Conservation (phyloP, 1,140 invertebrate genomes). For the Mizuhopecten yessoensis region DNA sequence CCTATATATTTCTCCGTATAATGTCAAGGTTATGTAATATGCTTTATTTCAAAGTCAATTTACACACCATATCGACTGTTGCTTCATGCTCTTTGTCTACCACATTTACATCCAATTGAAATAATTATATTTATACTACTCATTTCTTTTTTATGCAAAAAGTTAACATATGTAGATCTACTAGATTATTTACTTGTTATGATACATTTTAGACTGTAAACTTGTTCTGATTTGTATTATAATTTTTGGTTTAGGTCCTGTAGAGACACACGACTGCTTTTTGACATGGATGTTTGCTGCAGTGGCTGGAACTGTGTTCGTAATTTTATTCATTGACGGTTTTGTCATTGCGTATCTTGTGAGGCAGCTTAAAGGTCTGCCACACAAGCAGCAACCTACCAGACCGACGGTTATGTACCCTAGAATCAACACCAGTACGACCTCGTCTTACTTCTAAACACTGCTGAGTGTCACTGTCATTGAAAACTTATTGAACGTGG, state of each 20-base stretch:
- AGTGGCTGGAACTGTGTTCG: not conserved
- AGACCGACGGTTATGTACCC: not conserved
- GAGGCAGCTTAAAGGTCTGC: not conserved
- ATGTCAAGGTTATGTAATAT: no score
- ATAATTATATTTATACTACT: no score
- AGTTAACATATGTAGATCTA: no score
- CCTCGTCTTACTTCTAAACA: not conserved
- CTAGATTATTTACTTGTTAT: no score
- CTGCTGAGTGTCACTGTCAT: not conserved
- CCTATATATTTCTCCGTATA: no score
- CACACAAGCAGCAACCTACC: not conserved
- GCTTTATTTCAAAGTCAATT: no score
- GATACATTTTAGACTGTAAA: no score
- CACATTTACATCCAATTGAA: no score
- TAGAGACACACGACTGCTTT: not conserved
- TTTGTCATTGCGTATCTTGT: not conserved
- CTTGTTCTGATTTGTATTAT: no score
- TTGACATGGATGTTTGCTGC: conserved; percentile 19
- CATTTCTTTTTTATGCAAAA: no score
- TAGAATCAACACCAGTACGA: not conserved
- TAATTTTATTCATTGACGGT: not conserved
- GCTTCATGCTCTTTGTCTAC: no score
- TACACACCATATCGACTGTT: no score
- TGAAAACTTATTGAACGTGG: not conserved
- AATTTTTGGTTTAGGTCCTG: not conserved